A percentile compares a stretch with the other conserved stretches of the same genome.
These are phyloP conservation scores for Eunapius fragilis DNA, from an alignment of 37 sponge, comb jelly and placozoan genomes.

Conservation along the genomic window DNA sequence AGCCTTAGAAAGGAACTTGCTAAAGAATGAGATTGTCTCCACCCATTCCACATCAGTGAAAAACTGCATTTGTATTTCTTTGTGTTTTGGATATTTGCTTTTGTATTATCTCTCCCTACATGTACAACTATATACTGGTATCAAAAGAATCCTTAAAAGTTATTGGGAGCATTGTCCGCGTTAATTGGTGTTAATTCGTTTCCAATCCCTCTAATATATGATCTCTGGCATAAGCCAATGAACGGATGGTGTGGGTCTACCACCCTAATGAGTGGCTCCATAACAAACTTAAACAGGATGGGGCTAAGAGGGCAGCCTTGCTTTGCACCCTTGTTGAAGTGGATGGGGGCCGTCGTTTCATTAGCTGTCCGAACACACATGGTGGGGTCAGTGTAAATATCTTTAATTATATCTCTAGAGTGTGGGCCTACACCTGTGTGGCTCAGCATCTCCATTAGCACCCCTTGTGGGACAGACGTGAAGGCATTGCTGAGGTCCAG, in stretches of 20 bases:
- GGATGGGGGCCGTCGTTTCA: not conserved
- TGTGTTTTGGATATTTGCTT: not conserved
- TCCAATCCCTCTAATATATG: no score
- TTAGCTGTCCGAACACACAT: not conserved
- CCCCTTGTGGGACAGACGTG: not conserved
- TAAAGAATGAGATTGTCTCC: no score
- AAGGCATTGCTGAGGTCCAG: conserved; percentile 16
- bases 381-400: conserved; percentile 5
- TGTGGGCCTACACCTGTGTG: not conserved
- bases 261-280: conserved; percentile 3
- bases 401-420: not conserved
- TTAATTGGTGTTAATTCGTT: no score
- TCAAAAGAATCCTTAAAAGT: not conserved
- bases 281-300: conserved; percentile 1
- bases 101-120: not conserved
- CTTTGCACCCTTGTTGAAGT: conserved; percentile 1
- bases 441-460: not conserved
- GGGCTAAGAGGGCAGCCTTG: conserved; percentile 22
- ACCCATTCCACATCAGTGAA: no score
- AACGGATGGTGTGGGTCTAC: not conserved
- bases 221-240: not conserved
- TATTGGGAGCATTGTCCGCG: no score
- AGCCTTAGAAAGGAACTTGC: not conserved
- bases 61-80: not conserved
- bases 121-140: not conserved